phyloP scores from a whole-genome alignment of 2,797 vertebrate genomes.

The Intellagama lesueurii region DNA sequence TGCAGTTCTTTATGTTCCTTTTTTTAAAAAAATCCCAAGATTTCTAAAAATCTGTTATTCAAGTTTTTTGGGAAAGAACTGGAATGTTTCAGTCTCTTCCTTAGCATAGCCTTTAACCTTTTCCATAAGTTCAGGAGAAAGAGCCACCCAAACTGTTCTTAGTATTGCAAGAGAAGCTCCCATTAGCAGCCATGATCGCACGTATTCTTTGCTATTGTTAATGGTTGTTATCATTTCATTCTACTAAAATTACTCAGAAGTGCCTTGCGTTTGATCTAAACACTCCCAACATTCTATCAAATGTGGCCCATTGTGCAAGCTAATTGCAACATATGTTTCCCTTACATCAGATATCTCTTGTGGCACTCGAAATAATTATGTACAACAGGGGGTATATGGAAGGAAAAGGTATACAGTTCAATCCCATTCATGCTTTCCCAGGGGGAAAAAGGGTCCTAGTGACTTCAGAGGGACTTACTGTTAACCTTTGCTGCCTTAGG shows the following conservation, averaged over 20 bases:
- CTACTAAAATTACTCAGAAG: neutral
- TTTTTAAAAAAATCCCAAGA: neutral
- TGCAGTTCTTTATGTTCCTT: neutral
- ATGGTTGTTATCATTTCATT: neutral
- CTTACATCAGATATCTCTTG: slow-evolving; percentile 36
- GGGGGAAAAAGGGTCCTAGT: neutral
- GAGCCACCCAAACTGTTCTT: neutral
- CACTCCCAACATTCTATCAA: slow-evolving; percentile 21
- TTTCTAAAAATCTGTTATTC: neutral
- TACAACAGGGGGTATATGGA: slow-evolving; percentile 14
- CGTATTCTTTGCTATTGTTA: neutral
- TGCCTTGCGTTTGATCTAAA: slow-evolving; percentile 13
- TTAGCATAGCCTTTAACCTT: no score
- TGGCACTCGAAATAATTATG: slow-evolving; percentile 34
- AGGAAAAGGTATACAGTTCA: neutral
- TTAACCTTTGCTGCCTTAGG: neutral
- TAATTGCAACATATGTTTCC: slow-evolving; percentile 28
- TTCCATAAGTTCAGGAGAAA: neutral
- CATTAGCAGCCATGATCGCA: no score
- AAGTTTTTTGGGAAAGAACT: neutral
- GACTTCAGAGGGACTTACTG: neutral
- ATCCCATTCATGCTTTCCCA: neutral
- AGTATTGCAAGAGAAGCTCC: neutral
- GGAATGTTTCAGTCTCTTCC: no score
- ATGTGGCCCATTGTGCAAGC: slow-evolving; percentile 28